A percentile compares a stretch with the other conserved stretches of the same genome.
phyloP scores from a whole-genome alignment of 1,140 invertebrate genomes.

The Chelonus insularis region DNA sequence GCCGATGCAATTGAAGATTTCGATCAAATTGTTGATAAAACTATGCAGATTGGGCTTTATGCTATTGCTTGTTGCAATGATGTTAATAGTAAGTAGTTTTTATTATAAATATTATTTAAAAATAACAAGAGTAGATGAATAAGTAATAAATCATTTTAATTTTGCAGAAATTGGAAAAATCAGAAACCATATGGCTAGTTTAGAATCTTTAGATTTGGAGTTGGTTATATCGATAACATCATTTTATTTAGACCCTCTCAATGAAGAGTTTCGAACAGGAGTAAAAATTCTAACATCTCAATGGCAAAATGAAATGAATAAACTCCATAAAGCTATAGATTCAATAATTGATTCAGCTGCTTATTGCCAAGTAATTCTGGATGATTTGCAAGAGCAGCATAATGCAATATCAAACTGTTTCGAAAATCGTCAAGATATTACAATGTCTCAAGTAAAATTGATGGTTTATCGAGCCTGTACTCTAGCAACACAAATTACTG shows the following conservation, averaged over 20 bases:
- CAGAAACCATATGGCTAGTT: constrained; percentile 65
- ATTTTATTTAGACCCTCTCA: constrained; percentile 54
- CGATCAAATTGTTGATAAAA: constrained; percentile 68
- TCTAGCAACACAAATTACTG: constrained; percentile 47
- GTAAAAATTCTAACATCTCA: constrained; percentile 59
- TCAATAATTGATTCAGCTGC: constrained; percentile 69
- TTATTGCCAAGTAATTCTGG: constrained; percentile 64
- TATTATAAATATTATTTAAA: too few relatives aligned
- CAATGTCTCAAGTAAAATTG: constrained; percentile 44
- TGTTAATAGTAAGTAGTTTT: constrained; percentile 62
- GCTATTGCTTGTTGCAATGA: constrained; percentile 69
- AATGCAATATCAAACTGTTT: constrained; percentile 44
- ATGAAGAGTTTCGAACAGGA: constrained; percentile 50
- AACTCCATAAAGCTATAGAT: constrained; percentile 63
- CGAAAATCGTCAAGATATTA: constrained; percentile 48
- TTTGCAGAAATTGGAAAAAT: constrained; percentile 64
- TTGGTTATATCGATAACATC: constrained; percentile 64
- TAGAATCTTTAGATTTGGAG: constrained; percentile 69
- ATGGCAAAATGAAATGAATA: constrained; percentile 64
- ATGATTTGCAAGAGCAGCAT: constrained; percentile 49
- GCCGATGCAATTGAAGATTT: constrained; percentile 61
- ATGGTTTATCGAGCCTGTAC: constrained; percentile 49
- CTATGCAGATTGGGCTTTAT: constrained; percentile 69
- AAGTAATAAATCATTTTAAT: neutral
- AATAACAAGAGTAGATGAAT: too few relatives aligned